Conservation (phyloP, 2,113 vertebrate genomes). For the Dromiciops gliroides region DNA sequence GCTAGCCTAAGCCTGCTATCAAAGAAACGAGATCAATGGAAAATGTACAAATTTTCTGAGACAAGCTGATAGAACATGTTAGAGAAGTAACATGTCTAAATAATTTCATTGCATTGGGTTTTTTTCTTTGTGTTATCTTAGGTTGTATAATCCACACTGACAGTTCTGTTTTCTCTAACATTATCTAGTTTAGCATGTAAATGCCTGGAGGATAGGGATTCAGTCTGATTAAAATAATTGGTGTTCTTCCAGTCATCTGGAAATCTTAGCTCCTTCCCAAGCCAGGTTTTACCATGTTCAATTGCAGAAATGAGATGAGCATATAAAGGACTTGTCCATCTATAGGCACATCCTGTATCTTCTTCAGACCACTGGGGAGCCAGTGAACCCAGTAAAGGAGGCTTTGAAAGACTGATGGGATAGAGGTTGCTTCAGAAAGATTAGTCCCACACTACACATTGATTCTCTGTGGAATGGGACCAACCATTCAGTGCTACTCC, state of each 20-base stretch:
- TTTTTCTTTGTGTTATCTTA: not conserved
- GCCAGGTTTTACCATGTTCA: not conserved
- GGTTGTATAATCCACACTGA: not conserved
- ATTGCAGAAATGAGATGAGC: not conserved
- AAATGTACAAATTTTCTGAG: not conserved
- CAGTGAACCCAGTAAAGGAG: not conserved
- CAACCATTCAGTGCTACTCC: not conserved
- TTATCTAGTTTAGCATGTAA: not conserved
- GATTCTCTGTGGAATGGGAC: not conserved
- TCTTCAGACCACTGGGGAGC: not conserved
- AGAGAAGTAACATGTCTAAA: not conserved
- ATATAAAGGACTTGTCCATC: not conserved
- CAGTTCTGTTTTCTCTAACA: not conserved
- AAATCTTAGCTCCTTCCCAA: not conserved
- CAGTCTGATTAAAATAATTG: not conserved
- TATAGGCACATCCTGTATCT: not conserved
- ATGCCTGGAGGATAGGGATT: not conserved
- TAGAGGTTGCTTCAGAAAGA: not conserved
- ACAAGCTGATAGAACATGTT: not conserved
- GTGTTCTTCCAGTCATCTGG: not conserved
- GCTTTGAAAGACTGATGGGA: not conserved
- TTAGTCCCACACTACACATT: not conserved
- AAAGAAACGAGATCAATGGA: not conserved
- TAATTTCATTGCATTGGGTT: not conserved
- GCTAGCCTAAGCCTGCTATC: not conserved